A percentile compares a stretch with the other conserved stretches of the same genome.
These are phyloP conservation scores for Myoxocephalus aenaeus DNA, from an alignment of 2,797 vertebrate genomes.

Conservation along the genomic window DNA sequence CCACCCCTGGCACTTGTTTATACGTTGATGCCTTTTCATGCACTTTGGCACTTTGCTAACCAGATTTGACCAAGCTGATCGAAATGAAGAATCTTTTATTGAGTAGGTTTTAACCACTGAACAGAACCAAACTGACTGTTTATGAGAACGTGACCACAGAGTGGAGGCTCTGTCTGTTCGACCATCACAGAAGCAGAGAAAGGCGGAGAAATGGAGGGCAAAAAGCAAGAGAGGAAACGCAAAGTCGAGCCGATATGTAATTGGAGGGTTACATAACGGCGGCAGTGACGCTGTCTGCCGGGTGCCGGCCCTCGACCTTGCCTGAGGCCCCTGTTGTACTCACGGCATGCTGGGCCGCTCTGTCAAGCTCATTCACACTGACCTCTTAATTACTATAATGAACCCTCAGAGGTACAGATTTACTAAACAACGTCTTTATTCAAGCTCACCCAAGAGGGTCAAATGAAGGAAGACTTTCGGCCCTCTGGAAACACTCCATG, in stretches of 20 bases:
- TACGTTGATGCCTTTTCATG: no score
- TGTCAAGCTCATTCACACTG: slow-evolving; percentile 70
- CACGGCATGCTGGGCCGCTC: slow-evolving; percentile 23
- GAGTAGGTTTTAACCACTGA: slow-evolving; percentile 16
- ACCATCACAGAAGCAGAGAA: slow-evolving; percentile 5
- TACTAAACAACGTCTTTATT: slow-evolving; percentile 41
- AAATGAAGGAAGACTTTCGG: slow-evolving; percentile 46
- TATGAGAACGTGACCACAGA: slow-evolving; percentile 8
- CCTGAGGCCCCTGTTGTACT: slow-evolving; percentile 48
- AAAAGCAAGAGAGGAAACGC: slow-evolving; percentile 21
- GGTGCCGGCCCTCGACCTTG: slow-evolving; percentile 34
- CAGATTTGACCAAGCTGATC: no score
- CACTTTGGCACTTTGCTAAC: no score
- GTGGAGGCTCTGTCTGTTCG: slow-evolving; percentile 9
- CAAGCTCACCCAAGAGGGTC: slow-evolving; percentile 40
- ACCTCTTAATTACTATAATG: slow-evolving; percentile 69
- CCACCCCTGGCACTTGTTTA: no score
- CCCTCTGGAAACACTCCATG: slow-evolving; percentile 26
- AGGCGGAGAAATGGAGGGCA: slow-evolving; percentile 7
- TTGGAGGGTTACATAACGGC: slow-evolving; percentile 72
- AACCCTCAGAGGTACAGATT: slow-evolving; percentile 51
- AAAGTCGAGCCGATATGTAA: slow-evolving; percentile 61
- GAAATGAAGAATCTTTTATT: not conserved
- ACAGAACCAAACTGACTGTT: slow-evolving; percentile 23
- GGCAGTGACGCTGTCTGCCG: slow-evolving; percentile 49